Conservation (phyloP, 1,140 invertebrate species). For the Melitaea cinxia region DNA sequence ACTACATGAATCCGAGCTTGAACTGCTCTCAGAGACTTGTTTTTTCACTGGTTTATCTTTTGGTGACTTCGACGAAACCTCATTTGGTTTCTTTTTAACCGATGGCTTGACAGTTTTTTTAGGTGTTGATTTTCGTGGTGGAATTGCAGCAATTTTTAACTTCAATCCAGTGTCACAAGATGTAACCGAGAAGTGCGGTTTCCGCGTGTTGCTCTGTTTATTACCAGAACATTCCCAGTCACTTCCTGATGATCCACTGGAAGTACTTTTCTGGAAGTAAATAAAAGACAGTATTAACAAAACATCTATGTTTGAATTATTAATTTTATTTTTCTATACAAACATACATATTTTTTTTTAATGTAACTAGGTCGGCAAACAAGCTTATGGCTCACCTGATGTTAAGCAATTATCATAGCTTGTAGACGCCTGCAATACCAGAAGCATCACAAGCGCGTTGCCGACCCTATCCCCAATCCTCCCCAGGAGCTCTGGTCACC, state of each 20-base stretch:
- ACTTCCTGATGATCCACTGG: constrained; percentile 66
- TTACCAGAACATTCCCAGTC: constrained; percentile 68
- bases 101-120: constrained; percentile 58
- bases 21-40: constrained; percentile 64
- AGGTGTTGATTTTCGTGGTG: constrained; percentile 53
- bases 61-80: constrained; percentile 41
- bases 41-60: constrained; percentile 50
- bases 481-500: too few relatives aligned
- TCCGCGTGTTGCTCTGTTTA: constrained; percentile 56
- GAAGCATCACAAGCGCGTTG: too few relatives aligned
- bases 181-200: constrained; percentile 74
- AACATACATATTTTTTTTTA: too few relatives aligned
- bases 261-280: constrained; percentile 66
- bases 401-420: too few relatives aligned
- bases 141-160: constrained; percentile 75
- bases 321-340: too few relatives aligned
- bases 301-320: too few relatives aligned
- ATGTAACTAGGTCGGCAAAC: too few relatives aligned
- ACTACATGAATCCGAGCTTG: constrained; percentile 72
- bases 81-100: constrained; percentile 62
- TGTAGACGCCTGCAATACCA: too few relatives aligned
- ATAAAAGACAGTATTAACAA: constrained; percentile 17
- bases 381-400: too few relatives aligned
- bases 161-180: constrained; percentile 74
- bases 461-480: too few relatives aligned